Conservation (phyloP, 2,888 invertebrate genomes). For the Petrolisthes manimaculis region DNA sequence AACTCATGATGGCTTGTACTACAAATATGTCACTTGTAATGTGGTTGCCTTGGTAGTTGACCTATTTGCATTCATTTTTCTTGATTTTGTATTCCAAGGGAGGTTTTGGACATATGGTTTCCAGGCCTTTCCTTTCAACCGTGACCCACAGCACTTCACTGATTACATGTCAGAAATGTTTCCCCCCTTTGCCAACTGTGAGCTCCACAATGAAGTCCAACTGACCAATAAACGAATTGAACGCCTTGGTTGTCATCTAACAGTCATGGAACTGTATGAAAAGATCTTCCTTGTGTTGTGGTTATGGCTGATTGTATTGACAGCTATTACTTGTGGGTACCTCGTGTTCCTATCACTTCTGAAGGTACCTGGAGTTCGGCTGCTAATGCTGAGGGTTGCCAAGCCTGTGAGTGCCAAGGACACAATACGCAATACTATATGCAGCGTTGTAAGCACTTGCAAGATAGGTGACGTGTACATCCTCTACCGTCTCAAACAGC, state of each 20-base stretch:
- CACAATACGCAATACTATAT: slow-evolving; percentile 60
- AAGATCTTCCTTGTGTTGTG: slow-evolving; percentile 64
- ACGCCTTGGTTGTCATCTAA: slow-evolving; percentile 63
- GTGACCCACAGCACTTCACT: slow-evolving; percentile 58
- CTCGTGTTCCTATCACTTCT: slow-evolving; percentile 61
- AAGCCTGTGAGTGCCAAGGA: slow-evolving; percentile 62
- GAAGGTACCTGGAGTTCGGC: slow-evolving; percentile 59
- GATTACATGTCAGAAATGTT: slow-evolving; percentile 65
- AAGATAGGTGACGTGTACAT: slow-evolving; percentile 65
- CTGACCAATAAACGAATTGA: slow-evolving; percentile 63
- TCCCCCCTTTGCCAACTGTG: slow-evolving; percentile 64
- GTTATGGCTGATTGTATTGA: slow-evolving; percentile 64
- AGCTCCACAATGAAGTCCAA: slow-evolving; percentile 54
- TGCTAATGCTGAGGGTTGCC: slow-evolving; percentile 55
- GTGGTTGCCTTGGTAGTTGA: slow-evolving; percentile 60
- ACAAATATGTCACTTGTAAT: slow-evolving; percentile 65
- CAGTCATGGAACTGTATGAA: slow-evolving; percentile 65
- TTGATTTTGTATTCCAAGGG: slow-evolving; percentile 64
- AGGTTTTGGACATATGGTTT: slow-evolving; percentile 60
- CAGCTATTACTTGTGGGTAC: slow-evolving; percentile 54
- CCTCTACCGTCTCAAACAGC: slow-evolving; percentile 62
- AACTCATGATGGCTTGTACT: slow-evolving; percentile 65
- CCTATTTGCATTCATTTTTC: slow-evolving; percentile 60
- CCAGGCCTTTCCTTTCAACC: slow-evolving; percentile 62
- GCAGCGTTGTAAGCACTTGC: slow-evolving; percentile 58